Evolutionary conservation across 2,113 vertebrate genomes (phyloP), one percentile per base, ranked within the genome.

Genomic region (Enhydra lutris): DNA sequence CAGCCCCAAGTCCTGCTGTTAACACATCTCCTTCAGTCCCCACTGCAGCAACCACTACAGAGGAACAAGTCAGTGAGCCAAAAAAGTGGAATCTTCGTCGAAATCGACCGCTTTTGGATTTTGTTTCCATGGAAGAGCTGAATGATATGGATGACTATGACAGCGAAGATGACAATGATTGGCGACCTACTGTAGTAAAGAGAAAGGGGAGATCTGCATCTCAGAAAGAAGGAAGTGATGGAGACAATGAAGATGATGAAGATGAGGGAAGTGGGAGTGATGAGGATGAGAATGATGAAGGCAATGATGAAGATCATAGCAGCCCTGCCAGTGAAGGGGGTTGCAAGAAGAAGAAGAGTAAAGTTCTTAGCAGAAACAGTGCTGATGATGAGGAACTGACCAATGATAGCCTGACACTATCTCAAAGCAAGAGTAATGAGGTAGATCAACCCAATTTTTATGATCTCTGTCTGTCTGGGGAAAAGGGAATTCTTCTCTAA

Each of bases 81-180:
- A 99, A 99, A 98, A 99, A 99, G 97, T 99, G 99, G 99, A 99
- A 99, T 91, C 99, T 99, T 69, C 99, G 99, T 59, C 98, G 99
- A 94, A 99, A 99, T 97, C 99, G 99, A 1, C 99, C 99, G 1
- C 98, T 99, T 93, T 98, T 99, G 97, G 99, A 99, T 99, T 99
- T 99, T 94, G 99, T 99, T 4, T 99, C 99, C 0, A 99, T 99
- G 99, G 99, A 99, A 98, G 99, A 99, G 31, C 98, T 99, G 89
- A 99, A 99, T 82, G 99, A 99, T 84, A 99, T 99, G 99, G 99
- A 99, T 94, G 99, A 99, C 98, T 99, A 99, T 20, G 99, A 99
- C 71, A 99, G 99, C 13, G 99, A 99, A 97, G 99, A 99, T 61
- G 99, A 99, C 97, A 99, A 99, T 36, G 99, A 99, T 97, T 99